Evolutionary conservation across 2,113 vertebrate species (phyloP).

Genomic region (Bujurquina vittata): DNA sequence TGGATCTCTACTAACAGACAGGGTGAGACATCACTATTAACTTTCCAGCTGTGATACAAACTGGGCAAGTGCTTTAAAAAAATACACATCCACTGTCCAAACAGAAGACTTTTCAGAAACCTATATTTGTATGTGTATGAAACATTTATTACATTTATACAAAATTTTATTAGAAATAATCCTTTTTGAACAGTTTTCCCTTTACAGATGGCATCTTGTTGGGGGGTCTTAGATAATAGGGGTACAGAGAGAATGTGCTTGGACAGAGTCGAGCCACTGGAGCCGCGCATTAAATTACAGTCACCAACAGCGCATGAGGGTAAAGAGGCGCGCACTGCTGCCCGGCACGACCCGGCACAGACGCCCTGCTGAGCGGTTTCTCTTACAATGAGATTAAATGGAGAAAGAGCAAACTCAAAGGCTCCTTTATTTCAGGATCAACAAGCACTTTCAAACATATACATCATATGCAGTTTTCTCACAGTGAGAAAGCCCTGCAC

Average conservation of each 20-base stretch:
- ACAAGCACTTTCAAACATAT: neutral
- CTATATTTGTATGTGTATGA: neutral
- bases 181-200: neutral
- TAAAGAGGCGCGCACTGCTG: neutral
- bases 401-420: neutral
- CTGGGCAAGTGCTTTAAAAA: neutral
- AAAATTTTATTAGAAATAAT: neutral
- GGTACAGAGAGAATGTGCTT: conserved; percentile 53
- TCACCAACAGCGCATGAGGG: conserved; percentile 12
- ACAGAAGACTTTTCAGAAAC: neutral
- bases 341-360: neutral
- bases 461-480: neutral
- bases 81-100: neutral
- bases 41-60: neutral
- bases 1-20: conserved; percentile 87
- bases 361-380: neutral
- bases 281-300: conserved; percentile 74
- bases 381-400: neutral
- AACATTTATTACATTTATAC: neutral
- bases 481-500: neutral
- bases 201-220: neutral
- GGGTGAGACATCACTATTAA: neutral
- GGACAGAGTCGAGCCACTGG: conserved; percentile 68
- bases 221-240: neutral
- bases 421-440: neutral